Conservation (phyloP, 2,797 vertebrate genomes). For the Paguma larvata region DNA sequence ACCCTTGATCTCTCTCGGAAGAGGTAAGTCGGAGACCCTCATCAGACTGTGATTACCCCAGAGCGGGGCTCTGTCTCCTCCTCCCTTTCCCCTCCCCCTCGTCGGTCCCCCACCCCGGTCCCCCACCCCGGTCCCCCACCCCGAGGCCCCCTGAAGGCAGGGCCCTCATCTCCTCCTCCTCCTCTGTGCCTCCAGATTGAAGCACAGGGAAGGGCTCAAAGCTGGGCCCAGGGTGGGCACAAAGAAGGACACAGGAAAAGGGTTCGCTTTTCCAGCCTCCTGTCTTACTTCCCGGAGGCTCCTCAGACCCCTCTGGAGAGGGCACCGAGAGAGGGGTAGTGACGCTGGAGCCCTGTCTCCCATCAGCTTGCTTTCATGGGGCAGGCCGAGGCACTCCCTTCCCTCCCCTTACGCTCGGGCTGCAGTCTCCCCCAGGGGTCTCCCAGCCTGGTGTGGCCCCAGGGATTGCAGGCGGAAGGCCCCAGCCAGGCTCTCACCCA, state of each 20-base stretch:
- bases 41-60: not conserved
- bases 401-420: not conserved
- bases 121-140: not conserved
- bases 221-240: not conserved
- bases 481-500: constrained; percentile 88
- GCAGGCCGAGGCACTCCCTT: not conserved
- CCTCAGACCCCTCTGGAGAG: not conserved
- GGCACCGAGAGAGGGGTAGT: not conserved
- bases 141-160: not conserved
- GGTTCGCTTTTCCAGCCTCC: not conserved
- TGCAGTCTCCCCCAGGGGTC: not conserved
- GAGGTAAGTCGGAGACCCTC: not conserved
- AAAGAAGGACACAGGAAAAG: not conserved
- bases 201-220: not conserved
- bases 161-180: not conserved
- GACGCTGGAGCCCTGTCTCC: not conserved
- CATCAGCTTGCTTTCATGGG: not conserved
- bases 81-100: not conserved
- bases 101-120: not conserved
- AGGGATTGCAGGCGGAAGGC: not conserved
- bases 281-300: not conserved
- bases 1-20: not conserved
- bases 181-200: not conserved
- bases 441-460: not conserved
- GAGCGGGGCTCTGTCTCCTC: not conserved